phyloP scores from a whole-genome alignment of 1,140 invertebrate species.

The Cecropterus lyciades region DNA sequence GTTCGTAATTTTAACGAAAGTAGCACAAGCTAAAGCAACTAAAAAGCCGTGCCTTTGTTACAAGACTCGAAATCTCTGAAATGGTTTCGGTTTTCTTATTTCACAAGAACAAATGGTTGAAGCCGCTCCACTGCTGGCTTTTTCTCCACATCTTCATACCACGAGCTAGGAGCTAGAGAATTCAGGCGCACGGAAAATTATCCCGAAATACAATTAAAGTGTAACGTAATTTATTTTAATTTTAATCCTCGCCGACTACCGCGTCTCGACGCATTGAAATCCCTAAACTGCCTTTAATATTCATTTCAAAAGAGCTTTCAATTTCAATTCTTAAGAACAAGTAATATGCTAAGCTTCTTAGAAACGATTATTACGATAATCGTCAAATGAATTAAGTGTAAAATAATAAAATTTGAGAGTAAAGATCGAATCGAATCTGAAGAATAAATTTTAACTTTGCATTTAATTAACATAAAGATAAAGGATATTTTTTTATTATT shows the following conservation, averaged over 20 bases:
- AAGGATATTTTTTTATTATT: no score
- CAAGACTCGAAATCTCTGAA: slow-evolving; percentile 33
- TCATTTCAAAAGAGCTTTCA: slow-evolving; percentile 55
- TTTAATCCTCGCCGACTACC: slow-evolving; percentile 62
- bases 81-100: slow-evolving; percentile 25
- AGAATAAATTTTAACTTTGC: no score
- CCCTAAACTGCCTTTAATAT: slow-evolving; percentile 57
- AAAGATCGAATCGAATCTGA: no score
- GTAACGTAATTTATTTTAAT: slow-evolving; percentile 81
- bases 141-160: slow-evolving; percentile 55
- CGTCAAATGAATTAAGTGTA: neutral
- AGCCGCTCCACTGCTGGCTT: slow-evolving; percentile 46
- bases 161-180: slow-evolving; percentile 62
- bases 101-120: slow-evolving; percentile 20
- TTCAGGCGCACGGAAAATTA: slow-evolving; percentile 81
- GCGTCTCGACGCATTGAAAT: slow-evolving; percentile 54
- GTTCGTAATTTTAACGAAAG: slow-evolving; percentile 26
- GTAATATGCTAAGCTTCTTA: slow-evolving; percentile 55
- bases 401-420: neutral
- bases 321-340: slow-evolving; percentile 42
- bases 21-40: slow-evolving; percentile 27
- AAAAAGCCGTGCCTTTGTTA: slow-evolving; percentile 32
- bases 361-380: slow-evolving; percentile 45
- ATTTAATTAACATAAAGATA: no score
- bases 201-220: slow-evolving; percentile 80